These are phyloP conservation scores for Agonopterix arenella DNA, from an alignment of 2,888 invertebrate genomes.

Conservation along the genomic window DNA sequence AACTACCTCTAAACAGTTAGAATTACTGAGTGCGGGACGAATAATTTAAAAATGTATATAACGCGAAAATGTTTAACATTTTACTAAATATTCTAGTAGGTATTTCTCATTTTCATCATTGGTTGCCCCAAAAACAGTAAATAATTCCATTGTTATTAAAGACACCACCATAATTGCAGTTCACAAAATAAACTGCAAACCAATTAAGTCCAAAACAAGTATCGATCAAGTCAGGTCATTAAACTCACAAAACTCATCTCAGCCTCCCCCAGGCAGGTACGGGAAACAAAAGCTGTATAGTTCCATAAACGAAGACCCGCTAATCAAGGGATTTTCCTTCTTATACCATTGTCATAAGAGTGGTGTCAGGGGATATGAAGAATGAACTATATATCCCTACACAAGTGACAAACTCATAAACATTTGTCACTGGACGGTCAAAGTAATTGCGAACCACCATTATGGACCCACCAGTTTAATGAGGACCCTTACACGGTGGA, in stretches of 20 bases:
- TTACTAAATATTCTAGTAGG: too few species aligned
- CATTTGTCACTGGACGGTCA: conserved; percentile 71
- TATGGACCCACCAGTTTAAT: conserved; percentile 37
- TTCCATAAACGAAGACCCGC: conserved; percentile 12
- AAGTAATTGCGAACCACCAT: conserved; percentile 60
- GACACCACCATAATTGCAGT: too few species aligned
- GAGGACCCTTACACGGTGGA: conserved; percentile 21
- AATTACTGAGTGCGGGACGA: too few species aligned
- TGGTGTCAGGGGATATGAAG: too few species aligned
- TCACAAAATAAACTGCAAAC: conserved; percentile 2
- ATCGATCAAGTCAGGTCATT: conserved; percentile 50
- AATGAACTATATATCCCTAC: conserved; percentile 9
- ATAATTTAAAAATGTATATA: too few species aligned
- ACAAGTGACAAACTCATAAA: conserved; percentile 74
- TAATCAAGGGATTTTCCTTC: too few species aligned
- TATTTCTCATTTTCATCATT: too few species aligned
- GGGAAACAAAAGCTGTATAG: conserved; percentile 41
- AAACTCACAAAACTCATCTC: conserved; percentile 43
- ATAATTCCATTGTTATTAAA: too few species aligned
- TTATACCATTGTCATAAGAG: too few species aligned
- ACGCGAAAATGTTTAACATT: too few species aligned
- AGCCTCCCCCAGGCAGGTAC: conserved; percentile 41
- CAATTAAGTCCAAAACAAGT: conserved; percentile 13
- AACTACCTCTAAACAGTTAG: too few species aligned
- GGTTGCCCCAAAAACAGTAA: too few species aligned